Evolutionary conservation across 2,113 vertebrate genomes (phyloP), one percentile per base, ranked within the genome.

Genomic region (Pelecanus crispus): DNA sequence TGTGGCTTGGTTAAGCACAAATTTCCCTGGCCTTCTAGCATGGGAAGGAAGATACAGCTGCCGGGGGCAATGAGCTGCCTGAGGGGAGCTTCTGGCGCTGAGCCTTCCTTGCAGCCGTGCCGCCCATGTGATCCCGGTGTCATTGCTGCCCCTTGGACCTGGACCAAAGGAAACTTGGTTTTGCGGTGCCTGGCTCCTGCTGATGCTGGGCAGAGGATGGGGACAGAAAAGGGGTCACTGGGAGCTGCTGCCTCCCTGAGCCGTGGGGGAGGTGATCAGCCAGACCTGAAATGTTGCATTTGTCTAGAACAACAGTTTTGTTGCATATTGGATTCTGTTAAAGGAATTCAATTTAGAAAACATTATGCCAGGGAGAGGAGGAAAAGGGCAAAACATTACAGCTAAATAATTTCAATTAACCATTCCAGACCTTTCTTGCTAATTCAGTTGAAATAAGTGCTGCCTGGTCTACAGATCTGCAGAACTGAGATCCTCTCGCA

Each of bases 371-470:
- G 62, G 84, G 89, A 82, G 84, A 88, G 84, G 75, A 77, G 82
- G 88, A 95, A 91, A 72, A 91, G 56, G 81, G 55, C 62, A 89
- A 83, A 95, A 63, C 91, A 90, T 85, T 10, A 90, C 21, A 81
- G 89, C 70, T 95, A 94, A 95, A 96, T 96, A 85, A 95, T 85
- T 89, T 42, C 95, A 94, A 94, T 97, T 97, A 97, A 96, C 86
- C 50, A 83, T 89, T 52, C 95, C 96, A 96, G 96, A 90, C 89
- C 94, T 90, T 94, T 91, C 86, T 84, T 66, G 87, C 78, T 97
- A 95, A 97, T 96, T 91, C 74, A 80, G 42, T 95, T 96, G 95
- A 67, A 95, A 4, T 66, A 94, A 95, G 78, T 94, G 92, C 66
- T 97, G 96, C 94, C 92, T 97, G 91, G 36, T 68, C 66, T 25